Base-by-base conservation (phyloP, 2,113 vertebrate species). In the Centropristis striata region DNA sequence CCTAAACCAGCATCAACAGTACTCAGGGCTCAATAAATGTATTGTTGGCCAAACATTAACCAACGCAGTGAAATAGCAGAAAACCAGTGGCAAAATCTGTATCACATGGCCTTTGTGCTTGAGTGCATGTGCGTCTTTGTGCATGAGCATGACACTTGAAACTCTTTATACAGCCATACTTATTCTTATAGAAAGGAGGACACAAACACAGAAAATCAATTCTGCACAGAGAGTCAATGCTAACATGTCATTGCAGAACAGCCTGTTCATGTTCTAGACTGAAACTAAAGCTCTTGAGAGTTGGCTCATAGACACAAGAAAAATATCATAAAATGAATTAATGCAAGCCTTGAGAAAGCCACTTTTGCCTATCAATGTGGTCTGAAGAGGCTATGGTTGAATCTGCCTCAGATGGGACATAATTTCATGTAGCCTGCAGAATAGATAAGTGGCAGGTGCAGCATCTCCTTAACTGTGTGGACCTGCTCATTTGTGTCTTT, bases 251-350 rank as follows among this genome's bases (percentile, higher is more conserved):
- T 15, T 44, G 25, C 41, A 41, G 28, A 44, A 14, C 27, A 11
- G 18, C 14, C 4, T 42, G 18, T 61, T 81, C 65, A 42, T 37
- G 51, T 66, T 60, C 44, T 51, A 66, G 1, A 36, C 32, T 15
- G 9, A 2, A 13, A 46, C 1, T 10, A 42, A 67, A 21, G 11
- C 60, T 27, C 47, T 21, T 18, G 2, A 39, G 28, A 63, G 8
- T 13, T 21, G 14, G 18, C 32, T 49, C 42, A 69, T 21, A 0
- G 41, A 21, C 21, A 75, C 4, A 0, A 60, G 28, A 51, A 57
- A 46, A 67, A 36, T 11, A 21, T 18, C 37, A 7, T 39, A 7
- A 70, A 44, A 65, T n/a, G 15, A 46, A 13, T 37, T 0, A n/a
- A 21, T 20, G 14, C 25, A 36, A 46, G 71, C 21, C 36, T 41